Conservation (phyloP, 2,113 vertebrate species). For the Capreolus pygargus region DNA sequence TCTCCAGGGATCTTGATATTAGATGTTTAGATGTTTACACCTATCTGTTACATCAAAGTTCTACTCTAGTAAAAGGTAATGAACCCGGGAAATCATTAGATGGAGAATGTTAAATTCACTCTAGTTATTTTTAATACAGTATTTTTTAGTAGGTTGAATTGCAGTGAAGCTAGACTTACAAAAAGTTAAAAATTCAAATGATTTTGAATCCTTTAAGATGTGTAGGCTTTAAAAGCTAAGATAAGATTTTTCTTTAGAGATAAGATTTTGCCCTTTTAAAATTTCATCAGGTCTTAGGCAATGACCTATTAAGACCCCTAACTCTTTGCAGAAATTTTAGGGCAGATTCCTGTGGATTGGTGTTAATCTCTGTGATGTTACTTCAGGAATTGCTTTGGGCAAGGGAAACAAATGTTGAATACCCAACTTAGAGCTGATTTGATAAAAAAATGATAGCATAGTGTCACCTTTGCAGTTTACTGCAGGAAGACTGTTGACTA, state of each 20-base stretch:
- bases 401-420: conserved; percentile 45
- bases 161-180: conserved; percentile 18
- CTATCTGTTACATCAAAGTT: conserved; percentile 54
- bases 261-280: conserved; percentile 59
- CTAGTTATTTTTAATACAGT: conserved; percentile 34
- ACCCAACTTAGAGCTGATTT: background rate
- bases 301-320: conserved; percentile 52
- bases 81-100: conserved; percentile 42
- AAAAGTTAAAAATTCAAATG: conserved; percentile 47
- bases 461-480: background rate
- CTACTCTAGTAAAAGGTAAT: conserved; percentile 57
- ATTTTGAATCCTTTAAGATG: conserved; percentile 23
- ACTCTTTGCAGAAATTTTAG: conserved; percentile 37
- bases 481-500: background rate
- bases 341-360: conserved; percentile 6
- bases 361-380: conserved; percentile 25
- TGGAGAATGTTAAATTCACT: conserved; percentile 50
- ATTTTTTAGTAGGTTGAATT: conserved; percentile 12
- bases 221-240: conserved; percentile 20
- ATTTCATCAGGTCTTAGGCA: conserved; percentile 47
- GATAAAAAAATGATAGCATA: background rate
- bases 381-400: conserved; percentile 14
- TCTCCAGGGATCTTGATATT: conserved; percentile 59
- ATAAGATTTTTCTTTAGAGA: conserved; percentile 29
- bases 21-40: conserved; percentile 64